These are phyloP conservation scores for Caenorhabditis angaria DNA, from an alignment of 2,888 invertebrate species.

Conservation along the genomic window DNA sequence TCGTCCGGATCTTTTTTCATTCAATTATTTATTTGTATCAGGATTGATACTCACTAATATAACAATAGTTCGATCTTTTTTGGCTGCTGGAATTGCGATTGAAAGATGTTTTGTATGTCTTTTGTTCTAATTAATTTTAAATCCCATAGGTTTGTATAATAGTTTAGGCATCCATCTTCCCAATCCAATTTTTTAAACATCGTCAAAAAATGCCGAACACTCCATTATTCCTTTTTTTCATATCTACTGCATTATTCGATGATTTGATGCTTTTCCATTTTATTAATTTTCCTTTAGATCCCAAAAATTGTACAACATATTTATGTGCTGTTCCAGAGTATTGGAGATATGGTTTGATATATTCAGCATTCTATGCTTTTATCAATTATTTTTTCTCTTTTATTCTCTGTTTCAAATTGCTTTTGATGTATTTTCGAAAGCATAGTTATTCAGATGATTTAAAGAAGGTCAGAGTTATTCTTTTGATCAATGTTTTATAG, in stretches of 20 bases:
- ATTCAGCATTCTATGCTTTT: neutral
- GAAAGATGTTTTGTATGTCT: neutral
- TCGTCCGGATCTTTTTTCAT: too few species aligned
- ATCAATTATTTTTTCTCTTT: neutral
- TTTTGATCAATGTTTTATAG: too few species aligned
- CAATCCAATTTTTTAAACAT: too few species aligned
- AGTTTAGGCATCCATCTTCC: too few species aligned
- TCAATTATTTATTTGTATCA: too few species aligned
- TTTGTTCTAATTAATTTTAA: too few species aligned
- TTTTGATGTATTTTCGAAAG: neutral
- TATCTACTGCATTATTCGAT: neutral
- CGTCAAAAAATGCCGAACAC: too few species aligned
- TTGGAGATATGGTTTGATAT: neutral
- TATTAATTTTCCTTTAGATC: neutral
- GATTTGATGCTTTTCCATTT: neutral
- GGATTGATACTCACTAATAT: too few species aligned
- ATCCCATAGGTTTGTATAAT: too few species aligned
- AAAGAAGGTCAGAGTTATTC: too few species aligned
- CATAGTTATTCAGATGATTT: neutral
- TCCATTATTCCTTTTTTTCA: too few species aligned
- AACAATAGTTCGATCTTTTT: neutral
- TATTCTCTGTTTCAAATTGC: neutral
- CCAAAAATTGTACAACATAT: neutral
- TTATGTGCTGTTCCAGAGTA: neutral
- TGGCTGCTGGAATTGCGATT: neutral